Evolutionary conservation across 2,888 invertebrate species (phyloP).

Genomic region (Drosophila flavopinicola): DNA sequence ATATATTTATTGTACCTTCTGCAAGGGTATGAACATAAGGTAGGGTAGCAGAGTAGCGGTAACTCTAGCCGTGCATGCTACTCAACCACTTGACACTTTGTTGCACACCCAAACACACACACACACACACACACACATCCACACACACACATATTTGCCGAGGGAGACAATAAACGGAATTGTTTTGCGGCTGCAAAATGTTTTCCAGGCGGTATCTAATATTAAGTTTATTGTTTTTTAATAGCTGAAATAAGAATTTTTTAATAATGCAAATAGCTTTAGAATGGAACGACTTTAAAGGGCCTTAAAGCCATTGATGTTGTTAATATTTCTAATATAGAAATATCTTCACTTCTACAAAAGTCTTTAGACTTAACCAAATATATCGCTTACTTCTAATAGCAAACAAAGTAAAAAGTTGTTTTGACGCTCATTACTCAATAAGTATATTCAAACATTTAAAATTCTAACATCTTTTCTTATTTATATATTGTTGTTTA

Average conservation of each 20-base stretch:
- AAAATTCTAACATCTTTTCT: too few relatives aligned
- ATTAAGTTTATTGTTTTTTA: constrained; percentile 14
- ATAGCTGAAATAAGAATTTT: constrained; percentile 1
- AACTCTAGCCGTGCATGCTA: constrained; percentile 51
- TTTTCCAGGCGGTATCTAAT: neutral
- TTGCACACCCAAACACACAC: constrained; percentile 12
- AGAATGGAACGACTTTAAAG: too few relatives aligned
- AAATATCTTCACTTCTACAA: too few relatives aligned
- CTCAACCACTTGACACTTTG: constrained; percentile 65
- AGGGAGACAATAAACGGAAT: constrained; percentile 51
- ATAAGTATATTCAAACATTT: too few relatives aligned
- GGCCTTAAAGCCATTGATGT: too few relatives aligned
- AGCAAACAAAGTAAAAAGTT: too few relatives aligned
- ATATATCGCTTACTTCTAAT: too few relatives aligned
- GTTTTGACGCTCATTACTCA: too few relatives aligned
- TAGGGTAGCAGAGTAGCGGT: neutral
- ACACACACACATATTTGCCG: neutral
- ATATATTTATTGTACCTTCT: neutral
- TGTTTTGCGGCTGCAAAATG: constrained; percentile 43
- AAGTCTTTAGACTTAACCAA: too few relatives aligned
- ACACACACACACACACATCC: neutral
- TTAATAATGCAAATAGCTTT: neutral
- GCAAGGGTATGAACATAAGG: neutral
- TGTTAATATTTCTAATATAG: too few relatives aligned
- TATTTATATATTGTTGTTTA: too few relatives aligned